Percentiles rank a stretch among this genome's conserved stretches.
These are phyloP conservation scores for Lasioglossum oenotherae DNA, from an alignment of 2,888 invertebrate genomes.

Conservation along the genomic window DNA sequence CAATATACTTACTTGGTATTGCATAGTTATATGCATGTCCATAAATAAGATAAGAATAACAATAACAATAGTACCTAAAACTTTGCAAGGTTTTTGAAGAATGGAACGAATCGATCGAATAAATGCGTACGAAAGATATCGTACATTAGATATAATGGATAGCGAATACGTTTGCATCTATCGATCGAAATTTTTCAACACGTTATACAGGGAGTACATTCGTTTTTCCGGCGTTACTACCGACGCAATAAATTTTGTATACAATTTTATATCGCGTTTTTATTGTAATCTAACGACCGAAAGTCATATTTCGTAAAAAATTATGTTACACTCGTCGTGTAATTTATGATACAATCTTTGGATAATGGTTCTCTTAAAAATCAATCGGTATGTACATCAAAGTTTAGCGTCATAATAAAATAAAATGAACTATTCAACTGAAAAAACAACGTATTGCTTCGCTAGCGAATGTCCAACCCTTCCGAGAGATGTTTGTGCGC, in stretches of 20 bases:
- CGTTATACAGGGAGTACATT: conserved; percentile 41
- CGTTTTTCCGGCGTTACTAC: conserved; percentile 22
- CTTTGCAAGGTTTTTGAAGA: conserved; percentile 7
- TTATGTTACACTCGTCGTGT: conserved; percentile 40
- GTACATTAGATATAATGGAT: conserved; percentile 5
- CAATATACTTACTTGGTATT: conserved; percentile 3
- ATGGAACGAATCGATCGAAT: conserved; percentile 25
- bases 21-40: not conserved
- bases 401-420: conserved; percentile 31
- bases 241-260: conserved; percentile 30
- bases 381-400: conserved; percentile 49
- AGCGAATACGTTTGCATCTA: conserved; percentile 32
- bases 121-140: conserved; percentile 40
- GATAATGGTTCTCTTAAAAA: conserved; percentile 54
- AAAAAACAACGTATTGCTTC: conserved; percentile 14
- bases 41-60: not conserved
- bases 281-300: conserved; percentile 34
- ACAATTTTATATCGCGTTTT: conserved; percentile 28
- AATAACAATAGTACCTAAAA: not conserved
- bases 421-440: conserved; percentile 18
- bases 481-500: not conserved
- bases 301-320: conserved; percentile 54
- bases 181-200: conserved; percentile 10
- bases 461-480: conserved; percentile 7
- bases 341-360: conserved; percentile 66